phyloP scores from a whole-genome alignment of 2,888 invertebrate genomes.

The Atherix ibis region DNA sequence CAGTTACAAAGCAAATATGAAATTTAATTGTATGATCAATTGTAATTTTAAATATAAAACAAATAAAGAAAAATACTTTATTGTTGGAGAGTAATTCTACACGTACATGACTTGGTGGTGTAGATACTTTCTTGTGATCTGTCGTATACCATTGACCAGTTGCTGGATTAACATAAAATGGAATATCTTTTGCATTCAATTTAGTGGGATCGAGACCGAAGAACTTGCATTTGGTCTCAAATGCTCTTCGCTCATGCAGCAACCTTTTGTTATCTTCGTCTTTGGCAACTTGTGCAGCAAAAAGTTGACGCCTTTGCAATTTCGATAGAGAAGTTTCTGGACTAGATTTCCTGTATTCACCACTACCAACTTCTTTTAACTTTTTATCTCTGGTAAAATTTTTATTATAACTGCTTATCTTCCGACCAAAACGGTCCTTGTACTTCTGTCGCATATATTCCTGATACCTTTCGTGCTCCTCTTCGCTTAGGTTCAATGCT shows the following conservation, averaged over 20 bases:
- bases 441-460: not conserved
- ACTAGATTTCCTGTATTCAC: conserved; percentile 2
- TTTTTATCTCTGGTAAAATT: conserved; percentile 4
- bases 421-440: conserved; percentile 8
- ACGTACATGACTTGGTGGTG: conserved; percentile 24
- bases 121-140: conserved; percentile 20
- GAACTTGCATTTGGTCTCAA: conserved; percentile 27
- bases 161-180: conserved; percentile 26
- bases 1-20: too few species aligned
- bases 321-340: conserved; percentile 21
- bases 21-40: too few species aligned
- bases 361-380: conserved; percentile 1
- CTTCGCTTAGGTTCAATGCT: conserved; percentile 16
- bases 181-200: conserved; percentile 22
- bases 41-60: too few species aligned
- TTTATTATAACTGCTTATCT: conserved; percentile 3
- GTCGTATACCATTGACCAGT: conserved; percentile 30
- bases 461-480: conserved; percentile 18
- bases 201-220: conserved; percentile 26
- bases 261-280: conserved; percentile 29
- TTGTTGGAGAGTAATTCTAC: too few species aligned
- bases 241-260: conserved; percentile 24
- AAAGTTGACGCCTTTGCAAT: conserved; percentile 26
- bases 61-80: too few species aligned
- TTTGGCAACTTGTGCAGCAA: conserved; percentile 29